phyloP scores from a whole-genome alignment of 2,888 invertebrate species.

The Eudemis profundana region DNA sequence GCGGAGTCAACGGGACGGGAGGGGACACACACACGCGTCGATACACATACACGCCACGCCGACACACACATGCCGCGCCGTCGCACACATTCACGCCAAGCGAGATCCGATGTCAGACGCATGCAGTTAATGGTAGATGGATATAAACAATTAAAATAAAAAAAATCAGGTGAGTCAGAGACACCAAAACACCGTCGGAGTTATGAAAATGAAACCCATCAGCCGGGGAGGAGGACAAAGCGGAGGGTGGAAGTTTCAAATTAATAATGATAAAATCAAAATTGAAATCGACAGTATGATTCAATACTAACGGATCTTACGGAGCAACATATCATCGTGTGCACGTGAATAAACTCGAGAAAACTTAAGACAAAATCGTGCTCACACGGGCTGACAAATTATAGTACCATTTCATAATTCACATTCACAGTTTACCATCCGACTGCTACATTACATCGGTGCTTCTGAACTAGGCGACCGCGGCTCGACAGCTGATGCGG shows the following conservation, averaged over 20 bases:
- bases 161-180: conserved; percentile 62
- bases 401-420: conserved; percentile 22
- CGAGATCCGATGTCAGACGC: conserved; percentile 58
- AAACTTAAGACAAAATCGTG: conserved; percentile 22
- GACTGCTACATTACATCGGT: conserved; percentile 27
- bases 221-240: conserved; percentile 67
- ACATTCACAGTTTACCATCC: conserved; percentile 22
- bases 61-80: conserved; percentile 46
- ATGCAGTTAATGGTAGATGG: conserved; percentile 65
- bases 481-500: too few species aligned
- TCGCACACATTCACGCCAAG: conserved; percentile 49
- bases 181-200: conserved; percentile 72
- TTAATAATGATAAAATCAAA: conserved; percentile 52
- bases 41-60: conserved; percentile 47
- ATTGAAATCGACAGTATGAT: conserved; percentile 5
- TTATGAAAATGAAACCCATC: conserved; percentile 77
- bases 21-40: conserved; percentile 51
- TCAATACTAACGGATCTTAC: neutral
- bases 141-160: conserved; percentile 45
- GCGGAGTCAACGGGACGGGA: conserved; percentile 74
- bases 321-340: conserved; percentile 3
- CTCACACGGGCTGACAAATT: neutral
- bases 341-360: conserved; percentile 17
- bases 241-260: conserved; percentile 56
- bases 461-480: conserved; percentile 22